A percentile compares a stretch with the other conserved stretches of the same genome.
Conservation (phyloP, 1,140 invertebrate species). For the Drosophila kepulauana region DNA sequence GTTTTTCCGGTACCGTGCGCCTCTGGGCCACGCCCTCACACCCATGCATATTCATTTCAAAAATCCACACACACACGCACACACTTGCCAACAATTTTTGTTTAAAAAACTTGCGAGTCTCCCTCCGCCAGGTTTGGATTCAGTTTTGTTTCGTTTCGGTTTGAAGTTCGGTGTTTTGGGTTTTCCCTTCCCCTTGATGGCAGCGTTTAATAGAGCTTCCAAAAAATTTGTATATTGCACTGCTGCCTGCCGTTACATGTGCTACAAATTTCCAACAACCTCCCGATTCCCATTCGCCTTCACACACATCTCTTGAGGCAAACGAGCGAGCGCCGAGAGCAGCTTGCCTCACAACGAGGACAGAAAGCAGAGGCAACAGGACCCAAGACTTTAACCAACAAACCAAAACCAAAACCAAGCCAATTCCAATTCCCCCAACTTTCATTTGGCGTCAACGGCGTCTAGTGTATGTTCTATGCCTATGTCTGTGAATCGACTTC, state of each 20-base stretch:
- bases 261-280: slow-evolving; percentile 64
- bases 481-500: slow-evolving; percentile 17
- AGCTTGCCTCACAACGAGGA: background rate
- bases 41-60: slow-evolving; percentile 78
- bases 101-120: slow-evolving; percentile 52
- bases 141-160: background rate
- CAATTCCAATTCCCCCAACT: slow-evolving; percentile 77
- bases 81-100: slow-evolving; percentile 54
- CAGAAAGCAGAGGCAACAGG: too few species aligned
- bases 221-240: slow-evolving; percentile 64
- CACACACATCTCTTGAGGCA: background rate
- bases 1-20: slow-evolving; percentile 58
- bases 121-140: background rate
- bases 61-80: slow-evolving; percentile 50
- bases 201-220: slow-evolving; percentile 79
- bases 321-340: slow-evolving; percentile 17
- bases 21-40: slow-evolving; percentile 19
- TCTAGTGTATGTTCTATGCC: slow-evolving; percentile 20
- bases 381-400: slow-evolving; percentile 5
- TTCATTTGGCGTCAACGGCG: slow-evolving; percentile 39
- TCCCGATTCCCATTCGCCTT: background rate
- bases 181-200: slow-evolving; percentile 18
- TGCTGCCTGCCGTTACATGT: slow-evolving; percentile 68
- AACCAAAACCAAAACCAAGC: slow-evolving; percentile 57
- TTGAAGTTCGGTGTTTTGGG: background rate